Percentiles rank a stretch among this genome's conserved stretches.
phyloP scores from a whole-genome alignment of 2,888 invertebrate species.

The Cephonodes hylas region DNA sequence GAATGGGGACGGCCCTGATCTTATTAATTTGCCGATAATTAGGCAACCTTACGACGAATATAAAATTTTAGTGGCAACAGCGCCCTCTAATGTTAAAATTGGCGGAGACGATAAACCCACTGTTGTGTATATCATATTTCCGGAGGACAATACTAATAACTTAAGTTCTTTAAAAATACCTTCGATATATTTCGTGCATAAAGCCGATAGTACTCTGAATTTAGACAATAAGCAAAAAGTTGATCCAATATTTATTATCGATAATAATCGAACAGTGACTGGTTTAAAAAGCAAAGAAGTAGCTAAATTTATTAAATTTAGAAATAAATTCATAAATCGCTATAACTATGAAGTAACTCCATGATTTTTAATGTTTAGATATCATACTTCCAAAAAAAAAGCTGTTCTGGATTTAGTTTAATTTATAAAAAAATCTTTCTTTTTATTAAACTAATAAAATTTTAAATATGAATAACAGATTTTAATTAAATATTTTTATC shows the following conservation, averaged over 20 bases:
- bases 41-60: slow-evolving; percentile 52
- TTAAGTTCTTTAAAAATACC: slow-evolving; percentile 43
- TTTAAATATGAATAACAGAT: too few species aligned
- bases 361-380: background rate
- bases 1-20: slow-evolving; percentile 23
- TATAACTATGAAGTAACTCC: slow-evolving; percentile 19
- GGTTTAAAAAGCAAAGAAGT: slow-evolving; percentile 62
- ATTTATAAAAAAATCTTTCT: background rate
- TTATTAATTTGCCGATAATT: slow-evolving; percentile 54
- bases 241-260: slow-evolving; percentile 57
- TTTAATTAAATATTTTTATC: too few species aligned
- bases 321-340: slow-evolving; percentile 48
- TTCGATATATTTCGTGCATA: slow-evolving; percentile 58
- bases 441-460: too few species aligned
- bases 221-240: slow-evolving; percentile 29
- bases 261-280: slow-evolving; percentile 66
- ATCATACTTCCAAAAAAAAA: background rate
- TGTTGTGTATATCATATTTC: slow-evolving; percentile 60
- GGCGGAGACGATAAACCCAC: slow-evolving; percentile 36
- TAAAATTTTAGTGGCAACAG: slow-evolving; percentile 62
- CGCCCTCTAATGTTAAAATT: slow-evolving; percentile 54
- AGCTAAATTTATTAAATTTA: slow-evolving; percentile 56
- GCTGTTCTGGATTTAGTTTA: background rate
- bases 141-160: slow-evolving; percentile 39
- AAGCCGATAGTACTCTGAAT: slow-evolving; percentile 25